Percentiles rank a stretch among this genome's conserved stretches.
These are phyloP conservation scores for Barypeithes pellucidus DNA, from an alignment of 2,888 invertebrate genomes.

Conservation along the genomic window DNA sequence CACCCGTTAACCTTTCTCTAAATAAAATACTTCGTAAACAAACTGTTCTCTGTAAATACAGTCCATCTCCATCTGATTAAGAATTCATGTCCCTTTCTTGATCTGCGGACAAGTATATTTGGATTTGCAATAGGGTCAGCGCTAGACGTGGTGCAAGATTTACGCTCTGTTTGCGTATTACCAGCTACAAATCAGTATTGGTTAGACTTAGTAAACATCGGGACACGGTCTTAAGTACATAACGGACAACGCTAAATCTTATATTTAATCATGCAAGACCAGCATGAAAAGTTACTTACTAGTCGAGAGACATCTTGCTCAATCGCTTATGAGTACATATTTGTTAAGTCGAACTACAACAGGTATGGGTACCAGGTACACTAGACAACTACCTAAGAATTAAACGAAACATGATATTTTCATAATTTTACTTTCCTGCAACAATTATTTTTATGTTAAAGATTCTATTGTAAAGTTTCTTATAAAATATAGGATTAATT, in stretches of 20 bases:
- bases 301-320: constrained; percentile 1
- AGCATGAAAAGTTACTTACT: not conserved
- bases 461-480: no score
- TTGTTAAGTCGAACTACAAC: not conserved
- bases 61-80: constrained; percentile 9
- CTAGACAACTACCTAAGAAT: no score
- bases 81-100: constrained; percentile 24
- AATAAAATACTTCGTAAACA: constrained; percentile 14
- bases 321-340: constrained; percentile 19
- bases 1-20: not conserved
- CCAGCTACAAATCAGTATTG: constrained; percentile 34
- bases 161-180: constrained; percentile 26
- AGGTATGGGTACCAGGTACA: no score
- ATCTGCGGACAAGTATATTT: constrained; percentile 25
- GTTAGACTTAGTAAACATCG: constrained; percentile 29
- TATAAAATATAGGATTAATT: no score
- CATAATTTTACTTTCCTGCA: no score
- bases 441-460: no score
- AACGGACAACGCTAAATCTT: constrained; percentile 18
- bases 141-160: constrained; percentile 16
- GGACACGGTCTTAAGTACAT: constrained; percentile 25
- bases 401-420: no score
- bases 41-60: constrained; percentile 12
- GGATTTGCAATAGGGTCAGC: constrained; percentile 26
- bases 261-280: constrained; percentile 22